Base-by-base conservation (phyloP, 2,888 invertebrate species). In the Campopleginae sp. region DNA sequence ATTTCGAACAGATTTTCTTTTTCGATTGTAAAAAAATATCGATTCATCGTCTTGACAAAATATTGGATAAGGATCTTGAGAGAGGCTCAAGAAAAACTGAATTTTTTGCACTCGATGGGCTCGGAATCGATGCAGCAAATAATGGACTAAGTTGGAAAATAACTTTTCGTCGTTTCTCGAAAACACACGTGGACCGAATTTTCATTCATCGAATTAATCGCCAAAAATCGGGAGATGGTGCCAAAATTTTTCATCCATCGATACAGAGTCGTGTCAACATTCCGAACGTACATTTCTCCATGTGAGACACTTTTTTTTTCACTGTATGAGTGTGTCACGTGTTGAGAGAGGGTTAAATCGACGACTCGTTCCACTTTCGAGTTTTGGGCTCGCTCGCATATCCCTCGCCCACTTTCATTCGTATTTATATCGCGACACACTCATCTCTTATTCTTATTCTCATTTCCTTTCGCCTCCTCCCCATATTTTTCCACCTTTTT, bases 401-500 rank as follows among this genome's bases (percentile, higher is more conserved):
- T 87, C 85, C 86, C 86, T 88, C 91, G 92, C 91, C 92, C 91
- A 92, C 92, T 91, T 91, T 83, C 87, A 85, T 86, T 85, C 86
- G 90, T 92, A 92, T 92, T 93, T 92, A 91, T 93, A 92, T 92
- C 87, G 61, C 89, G 87, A 87, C 88, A 88, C 89, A 89, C 89
- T 90, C 90, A 89, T 90, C 89, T 89, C 82, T 74, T 63, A 54
- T 54, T 65, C 51, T 51, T 61, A 44, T 75, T 86, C 85, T 85
- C 65, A 72, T 66, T 75, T 83, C 80, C 58, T 66, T 68, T 31
- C 65, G 66, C 54, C 54, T 27, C 17, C 74, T 23, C 71, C 66
- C 51, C 51, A 8, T 4, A 31, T 14, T 61, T 61, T 61, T 31
- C 14, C 4, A 31, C 8, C 38, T 63, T 65, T 38, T n/a, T 63